Percentiles rank a stretch among this genome's conserved stretches.
phyloP scores from a whole-genome alignment of 2,113 vertebrate genomes.

The Pipa parva region DNA sequence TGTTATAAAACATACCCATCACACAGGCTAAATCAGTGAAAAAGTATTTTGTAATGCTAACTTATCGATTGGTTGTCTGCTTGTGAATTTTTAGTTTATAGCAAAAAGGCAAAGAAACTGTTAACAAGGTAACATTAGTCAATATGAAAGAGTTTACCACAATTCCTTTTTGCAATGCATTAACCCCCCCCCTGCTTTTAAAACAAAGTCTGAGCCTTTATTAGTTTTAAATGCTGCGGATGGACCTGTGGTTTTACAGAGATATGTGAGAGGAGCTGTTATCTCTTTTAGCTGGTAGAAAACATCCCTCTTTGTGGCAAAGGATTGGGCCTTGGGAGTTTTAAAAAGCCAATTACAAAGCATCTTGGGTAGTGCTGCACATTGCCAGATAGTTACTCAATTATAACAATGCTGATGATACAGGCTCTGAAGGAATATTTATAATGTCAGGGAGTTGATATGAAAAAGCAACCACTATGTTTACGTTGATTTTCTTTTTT shows the following conservation, averaged over 20 bases:
- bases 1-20: too few relatives aligned
- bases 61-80: not conserved
- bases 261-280: constrained; percentile 43
- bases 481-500: constrained; percentile 20
- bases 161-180: constrained; percentile 36
- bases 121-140: constrained; percentile 24
- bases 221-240: constrained; percentile 41
- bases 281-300: constrained; percentile 40
- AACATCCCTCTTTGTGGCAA: constrained; percentile 43
- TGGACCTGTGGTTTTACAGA: constrained; percentile 40
- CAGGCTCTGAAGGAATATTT: constrained; percentile 37
- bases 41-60: too few relatives aligned
- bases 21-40: too few relatives aligned
- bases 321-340: constrained; percentile 41
- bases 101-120: not conserved
- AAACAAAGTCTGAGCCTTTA: constrained; percentile 41
- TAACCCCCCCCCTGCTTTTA: constrained; percentile 37
- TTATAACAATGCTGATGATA: constrained; percentile 44
- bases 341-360: constrained; percentile 44
- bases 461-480: constrained; percentile 28
- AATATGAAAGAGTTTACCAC: constrained; percentile 22
- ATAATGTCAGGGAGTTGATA: constrained; percentile 38
- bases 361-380: constrained; percentile 39
- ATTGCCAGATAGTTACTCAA: constrained; percentile 41
- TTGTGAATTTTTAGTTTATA: not conserved